phyloP scores from a whole-genome alignment of 2,113 vertebrate species.

The Ascaphus truei region DNA sequence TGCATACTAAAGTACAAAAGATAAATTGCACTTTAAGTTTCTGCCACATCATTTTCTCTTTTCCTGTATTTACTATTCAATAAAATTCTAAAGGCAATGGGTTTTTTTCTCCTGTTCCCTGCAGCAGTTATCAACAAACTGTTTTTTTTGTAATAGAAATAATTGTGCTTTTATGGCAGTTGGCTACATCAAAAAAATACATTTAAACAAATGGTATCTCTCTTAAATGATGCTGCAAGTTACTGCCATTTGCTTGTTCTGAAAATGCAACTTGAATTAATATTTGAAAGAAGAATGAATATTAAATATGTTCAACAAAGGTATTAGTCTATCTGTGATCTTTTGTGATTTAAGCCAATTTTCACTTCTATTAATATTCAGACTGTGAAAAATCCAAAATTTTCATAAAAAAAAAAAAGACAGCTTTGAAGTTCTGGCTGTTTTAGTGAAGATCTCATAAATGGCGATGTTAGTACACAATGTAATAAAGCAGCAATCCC shows the following conservation, averaged over 20 bases:
- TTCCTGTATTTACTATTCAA: slow-evolving; percentile 5
- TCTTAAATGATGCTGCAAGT: no score
- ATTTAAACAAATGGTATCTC: slow-evolving; percentile 41
- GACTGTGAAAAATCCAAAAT: no score
- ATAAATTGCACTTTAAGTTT: slow-evolving; percentile 1
- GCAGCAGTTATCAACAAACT: slow-evolving; percentile 4
- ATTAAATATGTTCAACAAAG: slow-evolving; percentile 44
- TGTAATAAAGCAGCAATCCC: no score
- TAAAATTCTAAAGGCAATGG: neutral
- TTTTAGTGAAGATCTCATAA: no score
- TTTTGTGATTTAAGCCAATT: slow-evolving; percentile 36
- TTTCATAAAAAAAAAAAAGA: no score
- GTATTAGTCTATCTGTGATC: slow-evolving; percentile 33
- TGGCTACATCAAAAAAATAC: neutral
- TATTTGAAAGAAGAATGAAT: slow-evolving; percentile 49
- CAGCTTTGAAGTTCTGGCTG: no score
- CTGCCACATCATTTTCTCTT: slow-evolving; percentile 3
- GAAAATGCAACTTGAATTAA: slow-evolving; percentile 48
- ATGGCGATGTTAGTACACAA: no score
- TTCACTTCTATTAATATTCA: slow-evolving; percentile 39
- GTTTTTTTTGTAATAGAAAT: slow-evolving; percentile 16
- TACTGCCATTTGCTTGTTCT: no score
- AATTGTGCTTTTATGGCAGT: slow-evolving; percentile 18
- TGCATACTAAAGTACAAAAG: neutral
- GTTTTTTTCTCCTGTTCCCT: no score